Conservation (phyloP, 2,888 invertebrate species). For the Hoplodrina blanda region DNA sequence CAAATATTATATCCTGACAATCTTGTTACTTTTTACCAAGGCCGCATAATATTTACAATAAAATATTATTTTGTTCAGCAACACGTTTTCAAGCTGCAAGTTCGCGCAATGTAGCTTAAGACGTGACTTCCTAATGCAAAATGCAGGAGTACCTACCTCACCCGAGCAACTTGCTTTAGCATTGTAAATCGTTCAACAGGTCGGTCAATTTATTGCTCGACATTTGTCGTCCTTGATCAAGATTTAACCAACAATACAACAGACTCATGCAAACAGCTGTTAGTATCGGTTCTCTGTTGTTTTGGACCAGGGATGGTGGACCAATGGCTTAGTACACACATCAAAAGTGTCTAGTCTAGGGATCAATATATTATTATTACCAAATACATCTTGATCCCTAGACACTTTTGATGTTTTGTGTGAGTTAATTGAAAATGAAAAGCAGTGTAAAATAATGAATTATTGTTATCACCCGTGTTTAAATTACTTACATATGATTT, state of each 20-base stretch:
- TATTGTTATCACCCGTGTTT: too few relatives aligned
- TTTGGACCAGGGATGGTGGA: not conserved
- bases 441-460: too few relatives aligned
- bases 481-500: too few relatives aligned
- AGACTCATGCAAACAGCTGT: conserved; percentile 40
- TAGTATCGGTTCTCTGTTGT: conserved; percentile 25
- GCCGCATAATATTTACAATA: conserved; percentile 11
- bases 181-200: conserved; percentile 49
- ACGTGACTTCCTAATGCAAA: conserved; percentile 41
- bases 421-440: not conserved
- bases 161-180: not conserved
- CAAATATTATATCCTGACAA: too few relatives aligned
- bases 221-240: conserved; percentile 53
- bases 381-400: too few relatives aligned
- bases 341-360: too few relatives aligned
- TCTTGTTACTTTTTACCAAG: not conserved
- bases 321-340: not conserved
- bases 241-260: conserved; percentile 47
- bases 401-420: too few relatives aligned
- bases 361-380: too few relatives aligned
- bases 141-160: conserved; percentile 4
- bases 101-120: not conserved
- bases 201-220: conserved; percentile 44
- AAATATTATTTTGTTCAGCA: conserved; percentile 28
- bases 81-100: conserved; percentile 16